phyloP scores from a whole-genome alignment of 2,888 invertebrate genomes.

The Anthophora plumipes region DNA sequence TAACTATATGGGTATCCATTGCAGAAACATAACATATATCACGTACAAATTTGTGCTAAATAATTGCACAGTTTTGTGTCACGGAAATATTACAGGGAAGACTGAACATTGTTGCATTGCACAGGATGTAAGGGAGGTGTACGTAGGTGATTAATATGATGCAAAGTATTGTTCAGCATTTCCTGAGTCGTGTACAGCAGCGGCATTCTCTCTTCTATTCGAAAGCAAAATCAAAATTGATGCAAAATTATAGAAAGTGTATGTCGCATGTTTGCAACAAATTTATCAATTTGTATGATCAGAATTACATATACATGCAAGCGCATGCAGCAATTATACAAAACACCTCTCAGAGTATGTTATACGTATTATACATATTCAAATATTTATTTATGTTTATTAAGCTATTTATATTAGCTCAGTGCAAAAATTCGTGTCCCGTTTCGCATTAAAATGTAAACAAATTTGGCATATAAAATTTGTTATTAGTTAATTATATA shows the following conservation, averaged over 20 bases:
- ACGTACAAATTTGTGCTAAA: conserved; percentile 66
- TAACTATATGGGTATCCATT: conserved; percentile 66
- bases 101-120: conserved; percentile 64
- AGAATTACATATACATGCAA: conserved; percentile 14
- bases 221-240: conserved; percentile 72
- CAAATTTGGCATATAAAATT: too few species aligned
- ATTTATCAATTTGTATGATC: conserved; percentile 62
- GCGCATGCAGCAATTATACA: conserved; percentile 43
- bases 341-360: neutral
- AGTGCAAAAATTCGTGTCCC: too few species aligned
- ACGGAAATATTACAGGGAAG: conserved; percentile 66
- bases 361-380: neutral
- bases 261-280: conserved; percentile 68
- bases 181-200: conserved; percentile 84
- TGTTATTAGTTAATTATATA: too few species aligned
- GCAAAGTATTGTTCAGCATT: conserved; percentile 84
- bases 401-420: too few species aligned
- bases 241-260: conserved; percentile 76
- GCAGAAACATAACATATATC: conserved; percentile 65
- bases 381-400: neutral
- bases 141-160: conserved; percentile 82
- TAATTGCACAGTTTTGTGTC: conserved; percentile 61
- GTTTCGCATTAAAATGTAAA: too few species aligned
- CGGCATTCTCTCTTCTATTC: conserved; percentile 84
- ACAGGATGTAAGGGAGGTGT: conserved; percentile 72